Percentiles rank a stretch among this genome's conserved stretches.
These are phyloP conservation scores for Phrynocephalus guinanensis DNA, from an alignment of 2,797 vertebrate genomes.

Conservation along the genomic window DNA sequence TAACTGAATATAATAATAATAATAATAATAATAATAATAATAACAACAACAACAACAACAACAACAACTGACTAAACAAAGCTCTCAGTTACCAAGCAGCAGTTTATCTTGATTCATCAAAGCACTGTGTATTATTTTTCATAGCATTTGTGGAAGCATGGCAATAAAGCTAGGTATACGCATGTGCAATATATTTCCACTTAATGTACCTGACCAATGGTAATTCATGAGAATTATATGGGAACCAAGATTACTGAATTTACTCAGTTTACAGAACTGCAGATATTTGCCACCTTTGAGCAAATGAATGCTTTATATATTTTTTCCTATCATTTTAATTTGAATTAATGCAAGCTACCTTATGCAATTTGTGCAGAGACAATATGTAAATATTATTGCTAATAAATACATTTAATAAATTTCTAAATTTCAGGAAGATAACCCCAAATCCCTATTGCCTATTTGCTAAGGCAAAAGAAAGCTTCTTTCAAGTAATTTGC, in stretches of 20 bases:
- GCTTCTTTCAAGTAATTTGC: not conserved
- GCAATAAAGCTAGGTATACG: conserved; percentile 54
- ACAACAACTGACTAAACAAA: not conserved
- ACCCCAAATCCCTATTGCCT: too few relatives aligned
- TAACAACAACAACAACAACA: too few relatives aligned
- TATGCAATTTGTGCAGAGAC: not conserved
- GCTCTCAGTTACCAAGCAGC: conserved; percentile 20
- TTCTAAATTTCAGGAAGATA: not conserved
- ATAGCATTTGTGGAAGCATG: conserved; percentile 53
- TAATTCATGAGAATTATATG: conserved; percentile 30
- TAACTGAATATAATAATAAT: not conserved
- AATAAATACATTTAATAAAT: not conserved
- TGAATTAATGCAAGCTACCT: not conserved
- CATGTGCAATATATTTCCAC: conserved; percentile 11
- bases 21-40: too few relatives aligned
- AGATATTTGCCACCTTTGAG: conserved; percentile 30
- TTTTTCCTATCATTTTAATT: not conserved
- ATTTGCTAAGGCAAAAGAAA: too few relatives aligned
- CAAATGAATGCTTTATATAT: not conserved
- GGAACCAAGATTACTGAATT: conserved; percentile 36
- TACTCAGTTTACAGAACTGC: conserved; percentile 32
- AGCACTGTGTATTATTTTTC: conserved; percentile 46
- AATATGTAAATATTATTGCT: not conserved
- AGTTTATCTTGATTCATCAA: conserved; percentile 31
- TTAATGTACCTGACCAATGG: not conserved